These are phyloP conservation scores for Pecten maximus DNA, from an alignment of 2,888 invertebrate species.

Conservation along the genomic window DNA sequence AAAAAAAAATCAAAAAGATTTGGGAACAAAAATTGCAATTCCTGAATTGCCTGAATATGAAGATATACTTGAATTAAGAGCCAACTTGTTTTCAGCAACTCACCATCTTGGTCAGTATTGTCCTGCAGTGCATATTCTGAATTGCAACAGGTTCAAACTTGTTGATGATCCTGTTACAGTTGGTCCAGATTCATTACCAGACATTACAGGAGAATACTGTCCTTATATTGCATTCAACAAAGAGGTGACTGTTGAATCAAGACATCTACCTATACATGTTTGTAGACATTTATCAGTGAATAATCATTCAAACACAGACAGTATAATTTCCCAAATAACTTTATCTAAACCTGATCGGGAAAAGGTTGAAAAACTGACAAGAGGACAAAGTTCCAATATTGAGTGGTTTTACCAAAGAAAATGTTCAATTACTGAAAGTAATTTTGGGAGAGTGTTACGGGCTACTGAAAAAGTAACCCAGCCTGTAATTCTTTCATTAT, in stretches of 20 bases:
- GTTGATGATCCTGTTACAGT: background rate
- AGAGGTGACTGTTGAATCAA: background rate
- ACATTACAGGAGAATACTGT: background rate
- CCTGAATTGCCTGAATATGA: slow-evolving; percentile 38
- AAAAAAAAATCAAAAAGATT: too few species aligned
- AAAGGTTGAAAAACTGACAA: slow-evolving; percentile 29
- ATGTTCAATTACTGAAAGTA: slow-evolving; percentile 42
- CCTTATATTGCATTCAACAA: background rate
- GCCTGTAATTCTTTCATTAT: too few species aligned
- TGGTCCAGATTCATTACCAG: background rate
- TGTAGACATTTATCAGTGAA: background rate
- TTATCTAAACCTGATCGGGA: background rate
- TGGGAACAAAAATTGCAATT: slow-evolving; percentile 29
- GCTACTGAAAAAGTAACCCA: background rate
- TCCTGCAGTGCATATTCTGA: too few species aligned
- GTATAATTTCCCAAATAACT: too few species aligned
- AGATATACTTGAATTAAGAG: slow-evolving; percentile 41
- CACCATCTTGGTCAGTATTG: too few species aligned
- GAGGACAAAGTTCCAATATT: slow-evolving; percentile 31
- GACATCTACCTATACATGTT: slow-evolving; percentile 9
- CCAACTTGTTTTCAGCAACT: too few species aligned
- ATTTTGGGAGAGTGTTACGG: slow-evolving; percentile 11
- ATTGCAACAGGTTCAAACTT: too few species aligned
- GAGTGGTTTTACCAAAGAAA: slow-evolving; percentile 48
- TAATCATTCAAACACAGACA: background rate